Percentiles rank a stretch among this genome's conserved stretches.
Conservation (phyloP, 2,888 invertebrate species). For the Slavum lentiscoides region DNA sequence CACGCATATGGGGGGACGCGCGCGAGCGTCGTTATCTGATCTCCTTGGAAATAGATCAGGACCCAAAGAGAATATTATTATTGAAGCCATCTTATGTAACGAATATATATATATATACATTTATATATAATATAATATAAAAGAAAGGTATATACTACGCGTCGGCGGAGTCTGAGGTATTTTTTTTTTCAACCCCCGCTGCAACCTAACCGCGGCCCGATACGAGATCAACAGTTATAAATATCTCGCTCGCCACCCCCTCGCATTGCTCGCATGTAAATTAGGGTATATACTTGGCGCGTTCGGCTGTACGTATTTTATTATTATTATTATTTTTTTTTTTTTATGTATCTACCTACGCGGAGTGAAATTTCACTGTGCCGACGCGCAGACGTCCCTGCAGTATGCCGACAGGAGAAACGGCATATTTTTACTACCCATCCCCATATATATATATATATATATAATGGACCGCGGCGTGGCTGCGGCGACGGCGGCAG, state of each 20-base stretch:
- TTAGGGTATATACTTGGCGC: constrained; percentile 26
- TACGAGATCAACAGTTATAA: constrained; percentile 50
- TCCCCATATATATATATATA: too few species aligned
- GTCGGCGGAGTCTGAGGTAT: constrained; percentile 3
- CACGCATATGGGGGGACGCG: constrained; percentile 16
- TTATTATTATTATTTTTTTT: constrained; percentile 10
- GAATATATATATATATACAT: background rate
- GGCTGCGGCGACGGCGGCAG: too few species aligned
- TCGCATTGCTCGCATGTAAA: constrained; percentile 26
- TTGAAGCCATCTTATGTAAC: too few species aligned
- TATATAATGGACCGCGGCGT: too few species aligned
- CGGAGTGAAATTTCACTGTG: too few species aligned
- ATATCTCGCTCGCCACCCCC: constrained; percentile 28
- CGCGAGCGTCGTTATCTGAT: constrained; percentile 45
- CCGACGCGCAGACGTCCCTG: too few species aligned
- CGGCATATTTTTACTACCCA: too few species aligned
- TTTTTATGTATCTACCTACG: background rate
- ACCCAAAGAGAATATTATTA: constrained; percentile 14
- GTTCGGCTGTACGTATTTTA: constrained; percentile 21
- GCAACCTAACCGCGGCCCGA: background rate
- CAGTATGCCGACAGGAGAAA: too few species aligned
- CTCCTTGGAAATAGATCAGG: constrained; percentile 52
- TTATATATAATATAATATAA: background rate
- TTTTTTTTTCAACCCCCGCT: constrained; percentile 23
- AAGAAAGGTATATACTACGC: constrained; percentile 20